Conservation (phyloP, 2,888 invertebrate genomes). For the Erebia epiphron region DNA sequence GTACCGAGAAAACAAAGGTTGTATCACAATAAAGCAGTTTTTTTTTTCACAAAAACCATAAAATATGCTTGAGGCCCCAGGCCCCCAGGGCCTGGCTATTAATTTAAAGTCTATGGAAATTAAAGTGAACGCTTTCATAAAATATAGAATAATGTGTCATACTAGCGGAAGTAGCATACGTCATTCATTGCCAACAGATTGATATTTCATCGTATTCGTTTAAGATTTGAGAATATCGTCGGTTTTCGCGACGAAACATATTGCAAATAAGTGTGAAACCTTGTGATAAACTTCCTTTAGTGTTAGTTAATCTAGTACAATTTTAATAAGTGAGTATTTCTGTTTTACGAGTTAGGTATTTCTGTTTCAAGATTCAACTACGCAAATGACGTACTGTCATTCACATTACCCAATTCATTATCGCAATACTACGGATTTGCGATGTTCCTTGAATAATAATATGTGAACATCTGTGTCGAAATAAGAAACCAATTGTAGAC, state of each 20-base stretch:
- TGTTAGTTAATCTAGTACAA: conserved; percentile 76
- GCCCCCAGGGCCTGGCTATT: no score
- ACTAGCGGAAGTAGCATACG: conserved; percentile 78
- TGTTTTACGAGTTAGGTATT: conserved; percentile 51
- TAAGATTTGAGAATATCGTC: conserved; percentile 65
- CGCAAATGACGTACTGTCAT: conserved; percentile 75
- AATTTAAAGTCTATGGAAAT: not conserved
- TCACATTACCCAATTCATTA: conserved; percentile 75
- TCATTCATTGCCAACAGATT: conserved; percentile 80
- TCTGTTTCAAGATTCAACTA: conserved; percentile 60
- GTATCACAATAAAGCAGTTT: no score
- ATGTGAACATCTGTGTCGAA: conserved; percentile 47
- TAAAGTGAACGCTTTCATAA: conserved; percentile 41
- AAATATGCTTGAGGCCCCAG: no score
- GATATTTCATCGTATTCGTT: conserved; percentile 51
- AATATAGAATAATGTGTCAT: conserved; percentile 52
- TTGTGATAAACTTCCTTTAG: conserved; percentile 78
- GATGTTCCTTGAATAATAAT: conserved; percentile 38
- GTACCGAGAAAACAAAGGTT: no score
- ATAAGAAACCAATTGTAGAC: conserved; percentile 35
- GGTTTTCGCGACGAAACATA: conserved; percentile 71
- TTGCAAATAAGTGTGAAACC: conserved; percentile 72
- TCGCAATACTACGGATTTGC: conserved; percentile 44
- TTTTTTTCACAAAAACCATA: no score
- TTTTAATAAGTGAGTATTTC: conserved; percentile 75